A percentile compares a stretch with the other conserved stretches of the same genome.
phyloP scores from a whole-genome alignment of 37 sponge, comb jelly and placozoan genomes.

The Aplysina aerophoba region DNA sequence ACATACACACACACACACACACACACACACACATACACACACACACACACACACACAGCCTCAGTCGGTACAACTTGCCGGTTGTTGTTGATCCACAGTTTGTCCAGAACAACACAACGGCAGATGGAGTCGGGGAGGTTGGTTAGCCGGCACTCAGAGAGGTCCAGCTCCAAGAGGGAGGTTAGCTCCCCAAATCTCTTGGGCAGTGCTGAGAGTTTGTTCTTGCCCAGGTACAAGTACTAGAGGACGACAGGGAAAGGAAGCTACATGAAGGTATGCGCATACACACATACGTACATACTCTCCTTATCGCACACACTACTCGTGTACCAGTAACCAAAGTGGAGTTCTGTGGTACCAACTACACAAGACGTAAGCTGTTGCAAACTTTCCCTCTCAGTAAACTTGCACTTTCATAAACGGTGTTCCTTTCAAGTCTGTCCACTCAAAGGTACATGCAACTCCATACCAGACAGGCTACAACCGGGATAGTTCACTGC shows the following conservation, averaged over 20 bases:
- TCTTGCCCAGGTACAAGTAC: constrained; percentile 76
- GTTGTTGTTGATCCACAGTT: constrained; percentile 78
- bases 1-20: constrained; percentile 3
- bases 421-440: too few relatives aligned
- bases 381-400: too few relatives aligned
- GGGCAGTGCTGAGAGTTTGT: constrained; percentile 59
- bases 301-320: too few relatives aligned
- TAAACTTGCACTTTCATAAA: too few relatives aligned
- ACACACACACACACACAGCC: background rate
- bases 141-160: constrained; percentile 64
- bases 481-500: background rate
- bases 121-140: constrained; percentile 65
- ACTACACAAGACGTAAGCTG: too few relatives aligned
- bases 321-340: too few relatives aligned
- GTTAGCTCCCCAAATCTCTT: constrained; percentile 50
- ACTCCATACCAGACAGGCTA: background rate
- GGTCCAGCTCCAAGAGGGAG: constrained; percentile 66
- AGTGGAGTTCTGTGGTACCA: too few relatives aligned
- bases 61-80: constrained; percentile 29
- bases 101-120: constrained; percentile 50
- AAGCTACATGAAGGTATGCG: too few relatives aligned
- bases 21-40: constrained; percentile 5
- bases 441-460: too few relatives aligned
- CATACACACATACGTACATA: too few relatives aligned
- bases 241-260: background rate